Evolutionary conservation across 2,797 vertebrate species (phyloP).

Genomic region (Pempheris klunzingeri): DNA sequence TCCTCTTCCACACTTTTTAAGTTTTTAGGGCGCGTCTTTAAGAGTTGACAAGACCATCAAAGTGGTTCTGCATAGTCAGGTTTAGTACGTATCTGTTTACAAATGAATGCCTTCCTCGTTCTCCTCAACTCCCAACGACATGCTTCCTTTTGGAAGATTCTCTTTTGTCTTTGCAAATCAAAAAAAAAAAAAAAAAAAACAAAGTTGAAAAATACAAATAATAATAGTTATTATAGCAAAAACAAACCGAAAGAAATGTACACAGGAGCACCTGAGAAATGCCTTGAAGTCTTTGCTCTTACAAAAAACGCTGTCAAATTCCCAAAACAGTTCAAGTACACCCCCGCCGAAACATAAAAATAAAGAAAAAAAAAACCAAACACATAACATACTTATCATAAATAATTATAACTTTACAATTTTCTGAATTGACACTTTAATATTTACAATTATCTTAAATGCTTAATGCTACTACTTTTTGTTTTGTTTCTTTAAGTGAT

Average conservation of each 20-base stretch:
- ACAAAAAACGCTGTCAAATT: constrained; percentile 80
- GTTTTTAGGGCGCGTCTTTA: constrained; percentile 41
- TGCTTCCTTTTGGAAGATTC: constrained; percentile 78
- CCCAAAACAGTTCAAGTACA: constrained; percentile 85
- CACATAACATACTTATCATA: constrained; percentile 91
- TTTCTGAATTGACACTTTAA: constrained; percentile 98
- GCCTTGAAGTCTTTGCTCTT: constrained; percentile 88
- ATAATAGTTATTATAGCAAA: constrained; percentile 70
- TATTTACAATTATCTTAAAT: constrained; percentile 99
- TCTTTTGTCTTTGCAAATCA: constrained; percentile 68
- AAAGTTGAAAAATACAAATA: constrained; percentile 47
- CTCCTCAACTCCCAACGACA: constrained; percentile 59
- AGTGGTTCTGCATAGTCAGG: constrained; percentile 90
- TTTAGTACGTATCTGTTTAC: constrained; percentile 76
- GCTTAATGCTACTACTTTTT: constrained; percentile 93
- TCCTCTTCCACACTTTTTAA: constrained; percentile 15
- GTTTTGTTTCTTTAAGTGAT: constrained; percentile 96
- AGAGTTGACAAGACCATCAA: constrained; percentile 62
- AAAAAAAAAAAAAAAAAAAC: constrained; percentile 50
- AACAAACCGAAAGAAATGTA: constrained; percentile 80
- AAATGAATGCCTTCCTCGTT: constrained; percentile 78
- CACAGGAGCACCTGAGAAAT: constrained; percentile 96
- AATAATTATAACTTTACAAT: constrained; percentile 99
- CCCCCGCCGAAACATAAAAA: constrained; percentile 55
- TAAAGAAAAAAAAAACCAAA: constrained; percentile 67